Base-by-base conservation (phyloP, 30 jellyfish, hydroid and myxozoan genomes). In the Chrysaora quinquecirrha region DNA sequence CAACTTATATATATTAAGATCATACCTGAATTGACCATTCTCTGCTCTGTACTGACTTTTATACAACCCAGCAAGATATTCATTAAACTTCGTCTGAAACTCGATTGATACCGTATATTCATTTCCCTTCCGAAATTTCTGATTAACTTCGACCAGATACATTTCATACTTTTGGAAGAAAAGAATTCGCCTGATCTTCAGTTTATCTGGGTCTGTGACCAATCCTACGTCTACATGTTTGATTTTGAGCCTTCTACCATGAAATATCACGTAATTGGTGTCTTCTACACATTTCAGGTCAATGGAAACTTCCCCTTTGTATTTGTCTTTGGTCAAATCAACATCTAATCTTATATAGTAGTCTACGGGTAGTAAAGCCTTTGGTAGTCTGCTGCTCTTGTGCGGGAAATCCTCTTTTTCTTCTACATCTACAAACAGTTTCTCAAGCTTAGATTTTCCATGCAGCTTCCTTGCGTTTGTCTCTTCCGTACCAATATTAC, bases 11-110 rank as follows among this genome's bases (percentile, higher is more conserved):
- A n/a, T n/a, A n/a, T n/a, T n/a, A n/a, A n/a, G n/a, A n/a, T n/a
- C n/a, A n/a, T 68, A 92, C 99, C 96, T 94, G 82, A 64, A 71
- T 32, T 74, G 52, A 2, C 96, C 97, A 30, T 88, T 71, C 62
- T 80, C 60, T 34, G 72, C 87, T 25, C 76, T 86, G 79, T 90
- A 90, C 22, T 78, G 78, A 34, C 97, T 89, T 75, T 89, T 95
- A 76, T 95, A 95, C 31, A 95, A 75, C 0, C 99, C 99, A 3
- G 97, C 96, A 28, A 95, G 79, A 23, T 64, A 19, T 35, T 83
- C 83, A 2, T 95, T 90, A 66, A 73, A 95, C 9, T 34, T 73
- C 19, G 95, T 90, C 16, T 87, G 77, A 60, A 90, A 95, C 23
- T 75, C 85, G 22, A 95, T 82, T 1, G 66, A 48, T 29, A 94